Conservation (phyloP, 2,888 invertebrate genomes). For the Apodemia mormo region DNA sequence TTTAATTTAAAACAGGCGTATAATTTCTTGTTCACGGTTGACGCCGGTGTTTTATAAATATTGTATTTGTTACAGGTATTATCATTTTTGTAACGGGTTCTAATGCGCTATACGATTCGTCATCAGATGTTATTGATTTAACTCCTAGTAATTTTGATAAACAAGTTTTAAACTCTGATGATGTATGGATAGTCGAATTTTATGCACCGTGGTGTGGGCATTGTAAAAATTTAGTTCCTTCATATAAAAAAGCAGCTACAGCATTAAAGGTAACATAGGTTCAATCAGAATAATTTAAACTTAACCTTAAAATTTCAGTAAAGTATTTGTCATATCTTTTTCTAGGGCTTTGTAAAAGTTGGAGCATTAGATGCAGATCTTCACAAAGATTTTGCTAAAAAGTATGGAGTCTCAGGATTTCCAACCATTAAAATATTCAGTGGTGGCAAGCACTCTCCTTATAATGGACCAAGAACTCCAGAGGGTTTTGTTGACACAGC, state of each 20-base stretch:
- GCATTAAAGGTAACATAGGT: constrained; percentile 88
- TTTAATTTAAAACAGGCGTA: constrained; percentile 54
- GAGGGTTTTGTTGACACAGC: constrained; percentile 92
- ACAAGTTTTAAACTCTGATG: constrained; percentile 90
- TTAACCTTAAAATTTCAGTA: not conserved
- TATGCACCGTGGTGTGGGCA: constrained; percentile 98
- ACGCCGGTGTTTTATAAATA: constrained; percentile 44
- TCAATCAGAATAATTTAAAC: not conserved
- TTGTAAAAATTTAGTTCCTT: constrained; percentile 94
- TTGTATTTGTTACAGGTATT: constrained; percentile 58
- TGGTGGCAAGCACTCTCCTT: constrained; percentile 92
- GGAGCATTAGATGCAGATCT: constrained; percentile 97
- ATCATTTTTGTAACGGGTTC: constrained; percentile 60
- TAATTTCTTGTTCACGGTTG: constrained; percentile 43
- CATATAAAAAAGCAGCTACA: constrained; percentile 95
- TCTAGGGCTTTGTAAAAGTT: constrained; percentile 94
- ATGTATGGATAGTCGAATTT: constrained; percentile 97
- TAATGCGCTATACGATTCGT: constrained; percentile 83
- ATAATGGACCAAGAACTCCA: constrained; percentile 92
- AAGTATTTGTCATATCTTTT: constrained; percentile 12
- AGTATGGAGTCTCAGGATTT: constrained; percentile 93
- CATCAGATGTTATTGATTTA: constrained; percentile 91
- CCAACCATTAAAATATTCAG: constrained; percentile 98
- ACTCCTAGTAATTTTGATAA: constrained; percentile 94
- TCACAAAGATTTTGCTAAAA: constrained; percentile 89